These are phyloP conservation scores for Belgica antarctica DNA, from an alignment of 2,888 invertebrate species.

Conservation along the genomic window DNA sequence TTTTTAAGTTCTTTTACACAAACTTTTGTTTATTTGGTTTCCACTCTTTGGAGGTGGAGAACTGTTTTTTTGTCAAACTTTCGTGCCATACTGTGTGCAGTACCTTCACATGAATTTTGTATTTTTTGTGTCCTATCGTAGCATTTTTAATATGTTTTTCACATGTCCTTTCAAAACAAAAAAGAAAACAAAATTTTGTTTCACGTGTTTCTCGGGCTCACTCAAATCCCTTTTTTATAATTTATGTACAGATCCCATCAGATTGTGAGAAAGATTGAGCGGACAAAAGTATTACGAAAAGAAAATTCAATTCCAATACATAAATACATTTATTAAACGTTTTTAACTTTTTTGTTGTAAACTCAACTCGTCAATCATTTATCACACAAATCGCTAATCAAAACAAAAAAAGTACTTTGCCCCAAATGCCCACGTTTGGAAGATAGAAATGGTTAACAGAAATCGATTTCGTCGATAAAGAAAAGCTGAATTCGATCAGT, in stretches of 20 bases:
- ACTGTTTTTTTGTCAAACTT: conserved; percentile 26
- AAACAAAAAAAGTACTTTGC: not conserved
- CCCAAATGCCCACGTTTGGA: not conserved
- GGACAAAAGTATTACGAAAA: conserved; percentile 35
- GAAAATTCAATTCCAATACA: conserved; percentile 26
- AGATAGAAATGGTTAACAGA: not conserved
- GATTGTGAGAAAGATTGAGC: conserved; percentile 26
- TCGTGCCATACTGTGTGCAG: conserved; percentile 56
- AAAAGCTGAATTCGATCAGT: conserved; percentile 18
- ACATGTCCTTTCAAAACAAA: conserved; percentile 22
- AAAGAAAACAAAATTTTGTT: not conserved
- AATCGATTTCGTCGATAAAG: not conserved
- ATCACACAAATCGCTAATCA: not conserved
- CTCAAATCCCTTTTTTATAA: conserved; percentile 11
- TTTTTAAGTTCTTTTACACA: conserved; percentile 24
- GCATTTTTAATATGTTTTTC: not conserved
- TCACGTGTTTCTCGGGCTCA: conserved; percentile 38
- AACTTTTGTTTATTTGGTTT: conserved; percentile 25
- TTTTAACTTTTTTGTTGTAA: not conserved
- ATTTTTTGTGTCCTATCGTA: conserved; percentile 10
- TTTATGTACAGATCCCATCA: conserved; percentile 41
- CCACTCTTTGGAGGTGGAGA: conserved; percentile 1
- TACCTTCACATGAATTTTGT: conserved; percentile 49
- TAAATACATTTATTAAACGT: conserved; percentile 38
- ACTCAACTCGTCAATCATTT: not conserved